phyloP scores from a whole-genome alignment of 2,113 vertebrate genomes.

The Dromas ardeola region DNA sequence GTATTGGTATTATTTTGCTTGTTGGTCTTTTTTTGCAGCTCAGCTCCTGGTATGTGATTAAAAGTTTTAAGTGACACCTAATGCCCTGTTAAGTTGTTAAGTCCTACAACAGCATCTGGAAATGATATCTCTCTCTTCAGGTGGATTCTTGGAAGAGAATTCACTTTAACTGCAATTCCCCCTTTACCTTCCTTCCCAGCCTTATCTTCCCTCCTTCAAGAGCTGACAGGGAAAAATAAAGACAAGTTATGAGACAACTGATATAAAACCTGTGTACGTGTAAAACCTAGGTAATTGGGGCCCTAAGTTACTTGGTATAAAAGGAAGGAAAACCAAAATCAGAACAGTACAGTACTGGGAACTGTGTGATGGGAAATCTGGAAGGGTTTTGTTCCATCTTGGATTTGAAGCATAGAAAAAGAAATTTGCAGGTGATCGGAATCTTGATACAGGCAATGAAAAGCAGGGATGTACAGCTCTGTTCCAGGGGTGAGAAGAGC shows the following conservation, averaged over 20 bases:
- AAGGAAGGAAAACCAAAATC: conserved; percentile 20
- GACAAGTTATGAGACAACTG: conserved; percentile 4
- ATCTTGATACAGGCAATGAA: neutral
- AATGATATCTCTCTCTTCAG: conserved; percentile 26
- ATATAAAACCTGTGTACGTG: neutral
- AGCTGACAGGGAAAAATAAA: conserved; percentile 34
- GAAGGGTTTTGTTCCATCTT: neutral
- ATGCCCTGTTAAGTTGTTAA: conserved; percentile 41
- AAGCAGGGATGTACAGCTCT: neutral
- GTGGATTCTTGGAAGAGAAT: conserved; percentile 7
- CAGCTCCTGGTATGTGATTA: neutral
- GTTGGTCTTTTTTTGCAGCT: neutral
- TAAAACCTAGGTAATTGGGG: too few species aligned
- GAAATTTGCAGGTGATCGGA: neutral
- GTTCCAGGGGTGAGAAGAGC: neutral
- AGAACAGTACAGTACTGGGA: neutral
- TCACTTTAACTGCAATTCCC: neutral
- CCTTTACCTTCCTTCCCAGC: neutral
- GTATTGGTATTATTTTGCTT: neutral
- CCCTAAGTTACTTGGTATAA: neutral
- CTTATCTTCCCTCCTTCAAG: neutral
- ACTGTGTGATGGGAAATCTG: neutral
- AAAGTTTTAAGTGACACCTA: conserved; percentile 39
- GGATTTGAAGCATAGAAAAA: neutral
- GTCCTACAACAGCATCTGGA: conserved; percentile 10